Conservation (phyloP, 30 jellyfish, hydroid and myxozoan genomes). For the Hydra vulgaris region DNA sequence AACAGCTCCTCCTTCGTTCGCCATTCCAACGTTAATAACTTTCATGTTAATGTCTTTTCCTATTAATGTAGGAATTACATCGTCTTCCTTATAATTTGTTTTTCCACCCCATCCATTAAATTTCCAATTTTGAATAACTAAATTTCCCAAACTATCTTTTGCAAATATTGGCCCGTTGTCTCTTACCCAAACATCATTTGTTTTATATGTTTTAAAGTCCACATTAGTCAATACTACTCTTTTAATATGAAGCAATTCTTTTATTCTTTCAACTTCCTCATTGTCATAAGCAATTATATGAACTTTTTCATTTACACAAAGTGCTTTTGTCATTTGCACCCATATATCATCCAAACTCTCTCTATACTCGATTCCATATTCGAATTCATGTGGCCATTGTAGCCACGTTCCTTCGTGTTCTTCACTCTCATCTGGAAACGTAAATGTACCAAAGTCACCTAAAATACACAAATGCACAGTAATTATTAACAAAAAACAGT, state of each 20-base stretch:
- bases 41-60: neutral
- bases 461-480: no score
- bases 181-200: neutral
- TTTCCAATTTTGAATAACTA: neutral
- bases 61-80: neutral
- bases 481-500: no score
- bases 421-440: neutral
- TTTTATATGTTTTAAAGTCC: neutral
- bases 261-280: neutral
- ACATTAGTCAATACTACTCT: neutral
- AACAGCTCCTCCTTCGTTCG: neutral
- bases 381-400: neutral
- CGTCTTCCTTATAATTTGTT: no score
- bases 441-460: no score
- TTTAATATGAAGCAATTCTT: neutral
- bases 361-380: neutral
- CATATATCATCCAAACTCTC: neutral
- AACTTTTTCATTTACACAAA: neutral
- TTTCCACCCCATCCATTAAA: neutral
- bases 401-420: neutral
- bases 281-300: neutral
- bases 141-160: neutral
- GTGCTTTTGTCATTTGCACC: neutral
- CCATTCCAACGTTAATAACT: neutral
- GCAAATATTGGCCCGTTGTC: neutral